Evolutionary conservation across 2,888 invertebrate species (phyloP).

Genomic region (Macroteleia sp.): DNA sequence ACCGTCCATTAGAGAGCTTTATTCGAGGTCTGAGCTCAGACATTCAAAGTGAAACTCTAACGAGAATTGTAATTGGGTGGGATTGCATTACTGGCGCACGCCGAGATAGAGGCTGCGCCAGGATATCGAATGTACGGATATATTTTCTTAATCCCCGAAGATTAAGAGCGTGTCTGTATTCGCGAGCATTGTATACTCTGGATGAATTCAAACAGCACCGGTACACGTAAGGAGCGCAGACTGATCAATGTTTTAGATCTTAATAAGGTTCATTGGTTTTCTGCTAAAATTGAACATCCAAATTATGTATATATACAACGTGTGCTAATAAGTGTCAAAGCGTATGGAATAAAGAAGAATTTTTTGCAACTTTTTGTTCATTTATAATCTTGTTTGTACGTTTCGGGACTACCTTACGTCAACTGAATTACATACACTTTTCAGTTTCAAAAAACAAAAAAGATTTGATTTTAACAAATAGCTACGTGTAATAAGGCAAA

Average conservation of each 20-base stretch:
- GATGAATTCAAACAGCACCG: slow-evolving; percentile 32
- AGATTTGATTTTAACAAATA: too few relatives aligned
- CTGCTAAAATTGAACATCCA: slow-evolving; percentile 14
- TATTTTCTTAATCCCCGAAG: slow-evolving; percentile 61
- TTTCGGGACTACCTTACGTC: too few relatives aligned
- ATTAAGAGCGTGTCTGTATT: slow-evolving; percentile 42
- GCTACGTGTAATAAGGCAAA: too few relatives aligned
- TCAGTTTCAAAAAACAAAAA: too few relatives aligned
- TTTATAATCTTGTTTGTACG: too few relatives aligned
- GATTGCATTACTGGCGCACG: slow-evolving; percentile 54
- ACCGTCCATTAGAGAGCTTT: slow-evolving; percentile 71
- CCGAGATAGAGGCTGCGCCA: slow-evolving; percentile 23
- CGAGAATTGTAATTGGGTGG: slow-evolving; percentile 62
- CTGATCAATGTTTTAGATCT: slow-evolving; percentile 23
- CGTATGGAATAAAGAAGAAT: too few relatives aligned
- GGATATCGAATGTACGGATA: slow-evolving; percentile 56
- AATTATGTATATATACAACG: slow-evolving; percentile 10
- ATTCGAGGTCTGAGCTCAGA: slow-evolving; percentile 62
- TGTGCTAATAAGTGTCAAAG: too few relatives aligned
- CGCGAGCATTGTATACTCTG: slow-evolving; percentile 20
- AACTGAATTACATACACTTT: too few relatives aligned
- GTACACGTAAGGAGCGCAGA: slow-evolving; percentile 22
- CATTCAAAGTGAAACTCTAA: slow-evolving; percentile 67
- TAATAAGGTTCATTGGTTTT: slow-evolving; percentile 10
- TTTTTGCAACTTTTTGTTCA: too few relatives aligned